Percentiles rank a stretch among this genome's conserved stretches.
These are phyloP conservation scores for Aethina tumida DNA, from an alignment of 1,140 invertebrate genomes.

Conservation along the genomic window DNA sequence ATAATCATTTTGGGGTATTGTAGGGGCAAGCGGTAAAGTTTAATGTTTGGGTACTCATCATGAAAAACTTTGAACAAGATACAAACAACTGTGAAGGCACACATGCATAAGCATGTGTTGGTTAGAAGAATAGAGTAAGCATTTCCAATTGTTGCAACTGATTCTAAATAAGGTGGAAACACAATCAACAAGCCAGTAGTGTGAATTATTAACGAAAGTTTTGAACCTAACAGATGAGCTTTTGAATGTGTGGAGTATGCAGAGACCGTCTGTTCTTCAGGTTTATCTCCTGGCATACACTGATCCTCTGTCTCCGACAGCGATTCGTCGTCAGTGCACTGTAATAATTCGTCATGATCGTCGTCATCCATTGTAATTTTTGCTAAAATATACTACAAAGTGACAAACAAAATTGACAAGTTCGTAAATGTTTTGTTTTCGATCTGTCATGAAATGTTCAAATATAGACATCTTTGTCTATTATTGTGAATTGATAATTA, in stretches of 20 bases:
- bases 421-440: no score
- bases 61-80: constrained; percentile 19
- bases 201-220: constrained; percentile 24
- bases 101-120: constrained; percentile 16
- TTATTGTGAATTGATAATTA: no score
- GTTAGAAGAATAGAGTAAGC: constrained; percentile 27
- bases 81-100: constrained; percentile 18
- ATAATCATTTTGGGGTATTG: constrained; percentile 18
- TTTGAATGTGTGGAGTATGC: constrained; percentile 23
- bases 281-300: constrained; percentile 19
- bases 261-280: constrained; percentile 11
- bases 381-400: no score
- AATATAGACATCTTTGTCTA: no score
- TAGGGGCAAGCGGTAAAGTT: constrained; percentile 21
- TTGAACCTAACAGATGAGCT: constrained; percentile 24
- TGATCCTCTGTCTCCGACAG: constrained; percentile 24
- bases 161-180: constrained; percentile 28
- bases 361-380: no score
- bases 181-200: constrained; percentile 24
- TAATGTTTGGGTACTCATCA: constrained; percentile 21
- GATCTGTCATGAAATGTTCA: no score
- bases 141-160: constrained; percentile 24
- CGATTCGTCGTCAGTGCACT: constrained; percentile 23
- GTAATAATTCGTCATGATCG: constrained; percentile 25
- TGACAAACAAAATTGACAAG: no score